Base-by-base conservation (phyloP, 2,113 vertebrate species). In the Esox niger region DNA sequence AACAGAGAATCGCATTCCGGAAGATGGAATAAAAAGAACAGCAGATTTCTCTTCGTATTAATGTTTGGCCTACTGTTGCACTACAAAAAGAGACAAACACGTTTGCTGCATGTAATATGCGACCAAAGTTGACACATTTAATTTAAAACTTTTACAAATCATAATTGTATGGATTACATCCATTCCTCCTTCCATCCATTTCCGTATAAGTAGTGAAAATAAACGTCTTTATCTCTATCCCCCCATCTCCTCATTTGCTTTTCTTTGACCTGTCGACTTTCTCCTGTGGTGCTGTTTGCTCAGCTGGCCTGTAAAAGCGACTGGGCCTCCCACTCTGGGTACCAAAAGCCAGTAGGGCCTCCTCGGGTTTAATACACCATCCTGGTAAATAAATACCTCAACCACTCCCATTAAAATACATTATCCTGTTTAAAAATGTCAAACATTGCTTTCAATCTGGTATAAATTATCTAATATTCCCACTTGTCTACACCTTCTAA, bases 221-320 rank as follows among this genome's bases (percentile, higher is more conserved):
- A 72, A 71, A 76, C 43, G 52, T 61, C 73, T 71, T 56, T 70
- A 75, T 75, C 76, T 70, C 2, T 30, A 8, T 65, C 52, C n/a
- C n/a, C 11, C 64, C 30, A 68, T 75, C 66, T 69, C 49, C 71
- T 69, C 43, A 52, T 66, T 68, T 74, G 75, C 66, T 69, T 61
- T 75, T 74, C 64, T 65, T 61, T 73, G 78, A 74, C 74, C 79
- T 68, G 70, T 58, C 52, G 46, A 33, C 76, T 75, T 80, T 70
- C 76, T 75, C 70, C 71, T 54, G 55, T 2, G 58, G 58, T 63
- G 60, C 32, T 90, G 84, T 91, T 90, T 91, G 79, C 82, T 88
- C 89, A 91, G 89, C 88, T 89, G 83, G 73, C 77, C n/a, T 26
- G 23, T 59, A 59, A 59, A 30, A 31, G 15, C 55, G 26, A 11